Percentiles rank a stretch among this genome's conserved stretches.
Conservation (phyloP, 2,888 invertebrate genomes). For the Operophtera brumata region DNA sequence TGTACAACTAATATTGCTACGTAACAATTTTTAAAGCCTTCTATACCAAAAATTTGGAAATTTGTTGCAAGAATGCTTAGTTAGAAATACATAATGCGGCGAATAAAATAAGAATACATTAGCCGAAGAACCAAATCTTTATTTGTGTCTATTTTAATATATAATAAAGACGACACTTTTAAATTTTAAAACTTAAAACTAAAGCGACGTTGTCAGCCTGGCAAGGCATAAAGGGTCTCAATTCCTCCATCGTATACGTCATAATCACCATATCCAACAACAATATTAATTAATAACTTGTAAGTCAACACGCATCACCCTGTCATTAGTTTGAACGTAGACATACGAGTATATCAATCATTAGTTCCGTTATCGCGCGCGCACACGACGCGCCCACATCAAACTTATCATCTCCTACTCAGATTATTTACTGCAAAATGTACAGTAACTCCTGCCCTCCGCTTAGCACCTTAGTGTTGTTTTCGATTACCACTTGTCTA, state of each 20-base stretch:
- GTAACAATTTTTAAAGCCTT: no score
- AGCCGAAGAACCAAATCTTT: no score
- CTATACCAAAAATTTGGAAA: no score
- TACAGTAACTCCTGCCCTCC: not conserved
- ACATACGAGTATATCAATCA: slow-evolving; percentile 77
- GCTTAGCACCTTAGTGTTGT: slow-evolving; percentile 6
- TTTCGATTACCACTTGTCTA: slow-evolving; percentile 4
- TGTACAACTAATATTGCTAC: no score
- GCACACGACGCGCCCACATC: slow-evolving; percentile 59
- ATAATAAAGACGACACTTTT: not conserved
- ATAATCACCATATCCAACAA: slow-evolving; percentile 54
- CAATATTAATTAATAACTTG: slow-evolving; percentile 78
- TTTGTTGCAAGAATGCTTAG: not conserved
- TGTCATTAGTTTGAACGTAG: slow-evolving; percentile 76
- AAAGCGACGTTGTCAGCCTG: not conserved
- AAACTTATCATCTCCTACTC: slow-evolving; percentile 57
- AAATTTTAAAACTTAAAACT: not conserved
- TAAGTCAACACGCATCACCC: slow-evolving; percentile 76
- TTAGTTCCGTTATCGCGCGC: slow-evolving; percentile 69
- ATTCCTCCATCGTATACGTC: not conserved
- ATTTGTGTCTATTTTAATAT: no score
- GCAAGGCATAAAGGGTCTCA: no score
- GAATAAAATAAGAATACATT: no score
- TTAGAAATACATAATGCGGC: no score
- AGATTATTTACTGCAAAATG: slow-evolving; percentile 51